Evolutionary conservation across 2,797 vertebrate species (phyloP), one percentile per base, ranked within the genome.

Genomic region (Parotocinclus haroldoi): DNA sequence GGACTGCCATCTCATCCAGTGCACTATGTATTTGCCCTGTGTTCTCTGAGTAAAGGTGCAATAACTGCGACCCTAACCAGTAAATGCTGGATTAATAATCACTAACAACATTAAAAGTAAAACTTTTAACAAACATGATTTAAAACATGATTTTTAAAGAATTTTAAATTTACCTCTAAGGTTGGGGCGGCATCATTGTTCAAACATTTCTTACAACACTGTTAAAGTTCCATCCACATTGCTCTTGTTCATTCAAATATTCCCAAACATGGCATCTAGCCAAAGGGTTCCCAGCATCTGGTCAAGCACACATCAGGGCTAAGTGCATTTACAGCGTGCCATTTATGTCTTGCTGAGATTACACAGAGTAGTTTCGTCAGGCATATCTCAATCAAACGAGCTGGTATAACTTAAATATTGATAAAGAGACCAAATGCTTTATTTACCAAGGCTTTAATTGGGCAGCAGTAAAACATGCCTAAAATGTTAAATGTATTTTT

Each of bases 381-480:
- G 51, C 57, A 50, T 50, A 7, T 42, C 39, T 39, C n/a, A 48
- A 71, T 58, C 19, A 69, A 68, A 72, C 11, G 49, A 52, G 53
- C 63, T 19, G 45, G 51, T 61, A 59, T 58, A 36, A 66, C 49
- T 63, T 49, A 66, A 71, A 63, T 65, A 51, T 59, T 18, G 36
- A 54, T 64, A 54, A 49, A 39, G 18, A 16, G 58, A 70, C 16
- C 12, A 58, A 74, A 63, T 65, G 27, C 48, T 45, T n/a, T n/a
- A n/a, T n/a, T n/a, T n/a, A n/a, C n/a, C n/a, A n/a, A n/a, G 39
- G 57, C 48, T 57, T 19, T 65, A 63, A 66, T 74, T 72, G 53
- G 16, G 69, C 50, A 71, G 42, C 13, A 17, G 45, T 36, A 36
- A 7, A n/a, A 60, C 52, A 27, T 36, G 14, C 8, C 45, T 70